Conservation (phyloP, 2,113 vertebrate genomes). For the Thamnophis sirtalis region DNA sequence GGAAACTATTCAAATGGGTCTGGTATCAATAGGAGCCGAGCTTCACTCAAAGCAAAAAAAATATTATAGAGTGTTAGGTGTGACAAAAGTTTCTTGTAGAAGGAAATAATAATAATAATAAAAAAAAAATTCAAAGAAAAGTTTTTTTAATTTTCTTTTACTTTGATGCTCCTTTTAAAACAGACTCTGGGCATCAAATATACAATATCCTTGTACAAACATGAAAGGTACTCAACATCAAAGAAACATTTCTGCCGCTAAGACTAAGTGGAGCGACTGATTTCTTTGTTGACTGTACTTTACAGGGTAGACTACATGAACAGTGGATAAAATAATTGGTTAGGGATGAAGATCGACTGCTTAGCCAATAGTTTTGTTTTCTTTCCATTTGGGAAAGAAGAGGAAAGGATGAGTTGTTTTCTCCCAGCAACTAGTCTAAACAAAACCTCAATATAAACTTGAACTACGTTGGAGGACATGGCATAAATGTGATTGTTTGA, state of each 20-base stretch:
- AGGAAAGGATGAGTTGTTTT: background rate
- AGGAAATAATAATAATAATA: too few relatives aligned
- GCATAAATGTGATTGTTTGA: background rate
- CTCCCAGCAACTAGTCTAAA: background rate
- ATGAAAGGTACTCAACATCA: background rate
- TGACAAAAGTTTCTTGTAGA: background rate
- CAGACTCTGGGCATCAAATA: background rate
- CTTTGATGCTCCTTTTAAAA: background rate
- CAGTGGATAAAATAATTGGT: background rate
- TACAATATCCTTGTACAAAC: background rate
- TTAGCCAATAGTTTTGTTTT: background rate
- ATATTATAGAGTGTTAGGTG: background rate
- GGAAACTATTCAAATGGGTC: background rate
- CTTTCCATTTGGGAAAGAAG: background rate
- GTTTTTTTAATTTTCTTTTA: background rate
- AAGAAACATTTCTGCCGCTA: background rate
- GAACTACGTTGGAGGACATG: background rate
- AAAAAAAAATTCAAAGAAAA: too few relatives aligned
- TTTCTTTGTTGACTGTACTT: background rate
- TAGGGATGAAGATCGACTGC: background rate
- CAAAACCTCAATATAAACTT: background rate
- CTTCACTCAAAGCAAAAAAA: background rate
- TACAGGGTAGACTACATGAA: background rate
- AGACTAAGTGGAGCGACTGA: background rate
- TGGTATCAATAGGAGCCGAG: background rate